phyloP scores from a whole-genome alignment of 2,113 vertebrate species.

The Phyllopteryx taeniolatus region DNA sequence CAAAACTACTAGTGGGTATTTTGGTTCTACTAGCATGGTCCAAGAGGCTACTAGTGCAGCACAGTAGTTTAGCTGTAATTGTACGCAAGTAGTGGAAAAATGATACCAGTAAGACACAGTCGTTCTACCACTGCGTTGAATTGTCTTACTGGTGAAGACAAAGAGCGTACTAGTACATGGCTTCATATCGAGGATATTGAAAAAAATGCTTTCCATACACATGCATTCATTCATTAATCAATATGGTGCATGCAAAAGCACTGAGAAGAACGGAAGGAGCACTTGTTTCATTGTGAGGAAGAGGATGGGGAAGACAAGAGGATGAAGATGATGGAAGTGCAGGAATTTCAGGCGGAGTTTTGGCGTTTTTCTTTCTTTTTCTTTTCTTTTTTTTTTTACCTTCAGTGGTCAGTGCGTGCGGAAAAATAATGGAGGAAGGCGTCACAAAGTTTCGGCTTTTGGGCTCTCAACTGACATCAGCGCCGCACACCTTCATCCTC shows the following conservation, averaged over 20 bases:
- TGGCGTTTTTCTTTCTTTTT: not conserved
- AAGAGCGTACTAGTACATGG: not conserved
- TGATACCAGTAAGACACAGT: not conserved
- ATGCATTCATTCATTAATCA: not conserved
- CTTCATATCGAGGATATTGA: not conserved
- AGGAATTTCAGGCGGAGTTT: not conserved
- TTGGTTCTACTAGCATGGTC: not conserved
- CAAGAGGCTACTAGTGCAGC: not conserved
- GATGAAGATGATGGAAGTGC: not conserved
- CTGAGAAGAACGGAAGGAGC: not conserved
- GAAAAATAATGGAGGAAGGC: not conserved
- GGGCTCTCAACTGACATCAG: conserved; percentile 1
- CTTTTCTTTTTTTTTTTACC: not conserved
- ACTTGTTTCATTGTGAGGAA: not conserved
- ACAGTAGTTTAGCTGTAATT: not conserved
- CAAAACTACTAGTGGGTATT: no score
- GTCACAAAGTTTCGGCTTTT: conserved; percentile 8
- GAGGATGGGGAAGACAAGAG: not conserved
- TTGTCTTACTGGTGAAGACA: not conserved
- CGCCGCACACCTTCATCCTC: conserved; percentile 5
- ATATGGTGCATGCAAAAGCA: not conserved
- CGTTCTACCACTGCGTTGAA: not conserved
- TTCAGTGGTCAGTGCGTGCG: not conserved
- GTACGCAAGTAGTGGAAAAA: not conserved
- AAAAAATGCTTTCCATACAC: not conserved